A percentile compares a stretch with the other conserved stretches of the same genome.
Evolutionary conservation across 2,797 vertebrate species (phyloP).

Genomic region (Pelodytes ibericus): DNA sequence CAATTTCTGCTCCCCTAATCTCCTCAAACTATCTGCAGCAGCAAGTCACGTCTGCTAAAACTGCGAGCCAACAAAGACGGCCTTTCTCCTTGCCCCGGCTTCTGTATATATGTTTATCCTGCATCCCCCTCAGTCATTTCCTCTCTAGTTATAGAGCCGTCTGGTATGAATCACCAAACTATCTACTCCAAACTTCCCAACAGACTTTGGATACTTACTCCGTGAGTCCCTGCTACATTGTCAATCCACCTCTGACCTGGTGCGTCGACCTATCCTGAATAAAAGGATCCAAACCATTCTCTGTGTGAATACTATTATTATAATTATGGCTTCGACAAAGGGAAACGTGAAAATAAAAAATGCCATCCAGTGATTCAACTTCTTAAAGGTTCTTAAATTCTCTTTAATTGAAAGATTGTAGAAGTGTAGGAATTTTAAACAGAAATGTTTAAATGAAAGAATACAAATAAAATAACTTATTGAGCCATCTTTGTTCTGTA

Average conservation of each 20-base stretch:
- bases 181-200: not conserved
- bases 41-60: conserved; percentile 65
- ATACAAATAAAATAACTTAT: too few relatives aligned
- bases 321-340: too few relatives aligned
- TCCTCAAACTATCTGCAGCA: conserved; percentile 66
- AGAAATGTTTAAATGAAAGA: too few relatives aligned
- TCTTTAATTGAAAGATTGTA: too few relatives aligned
- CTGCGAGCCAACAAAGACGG: conserved; percentile 64
- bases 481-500: too few relatives aligned
- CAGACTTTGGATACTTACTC: not conserved
- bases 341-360: too few relatives aligned
- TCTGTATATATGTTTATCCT: conserved; percentile 66
- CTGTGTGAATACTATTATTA: too few relatives aligned
- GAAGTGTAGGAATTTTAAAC: too few relatives aligned
- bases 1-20: conserved; percentile 65
- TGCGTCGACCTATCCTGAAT: not conserved
- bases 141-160: conserved; percentile 51
- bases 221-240: not conserved
- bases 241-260: not conserved
- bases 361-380: too few relatives aligned
- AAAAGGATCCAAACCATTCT: too few relatives aligned
- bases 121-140: conserved; percentile 55
- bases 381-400: too few relatives aligned
- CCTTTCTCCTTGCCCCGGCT: conserved; percentile 62
- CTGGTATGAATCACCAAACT: conserved; percentile 52